Conservation (phyloP, 2,113 vertebrate species). For the Bujurquina vittata region DNA sequence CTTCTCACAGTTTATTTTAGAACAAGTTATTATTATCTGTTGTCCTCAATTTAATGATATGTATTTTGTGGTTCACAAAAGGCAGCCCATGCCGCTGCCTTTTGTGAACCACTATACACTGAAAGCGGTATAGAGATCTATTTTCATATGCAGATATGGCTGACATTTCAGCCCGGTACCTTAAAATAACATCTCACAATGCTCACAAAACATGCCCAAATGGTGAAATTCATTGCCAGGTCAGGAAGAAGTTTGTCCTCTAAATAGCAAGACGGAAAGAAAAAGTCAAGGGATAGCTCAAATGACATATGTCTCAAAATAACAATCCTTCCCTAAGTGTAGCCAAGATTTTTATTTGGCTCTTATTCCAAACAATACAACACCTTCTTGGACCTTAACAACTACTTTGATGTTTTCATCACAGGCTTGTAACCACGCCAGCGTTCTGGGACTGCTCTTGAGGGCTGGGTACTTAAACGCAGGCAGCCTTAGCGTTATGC, state of each 20-base stretch:
- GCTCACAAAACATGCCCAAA: background rate
- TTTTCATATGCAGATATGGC: background rate
- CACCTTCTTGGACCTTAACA: background rate
- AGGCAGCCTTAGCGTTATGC: background rate
- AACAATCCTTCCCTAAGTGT: background rate
- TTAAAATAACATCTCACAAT: background rate
- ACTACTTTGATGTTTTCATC: constrained; percentile 2
- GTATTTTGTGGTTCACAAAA: background rate
- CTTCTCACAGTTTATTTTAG: background rate
- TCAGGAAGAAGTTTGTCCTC: background rate
- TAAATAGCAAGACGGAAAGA: background rate
- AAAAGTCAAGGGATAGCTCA: background rate
- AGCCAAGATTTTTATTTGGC: background rate
- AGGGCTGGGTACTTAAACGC: background rate
- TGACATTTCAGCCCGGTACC: background rate
- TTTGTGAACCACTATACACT: too few species aligned
- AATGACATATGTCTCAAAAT: background rate
- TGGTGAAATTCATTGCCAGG: background rate
- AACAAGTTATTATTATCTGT: background rate
- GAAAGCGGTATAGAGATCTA: background rate
- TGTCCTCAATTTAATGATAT: background rate
- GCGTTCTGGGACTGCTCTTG: background rate
- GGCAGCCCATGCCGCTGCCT: too few species aligned
- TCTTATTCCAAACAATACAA: background rate
- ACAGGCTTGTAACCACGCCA: background rate